A percentile compares a stretch with the other conserved stretches of the same genome.
phyloP scores from a whole-genome alignment of 2,113 vertebrate genomes.

The Deroptyus accipitrinus region DNA sequence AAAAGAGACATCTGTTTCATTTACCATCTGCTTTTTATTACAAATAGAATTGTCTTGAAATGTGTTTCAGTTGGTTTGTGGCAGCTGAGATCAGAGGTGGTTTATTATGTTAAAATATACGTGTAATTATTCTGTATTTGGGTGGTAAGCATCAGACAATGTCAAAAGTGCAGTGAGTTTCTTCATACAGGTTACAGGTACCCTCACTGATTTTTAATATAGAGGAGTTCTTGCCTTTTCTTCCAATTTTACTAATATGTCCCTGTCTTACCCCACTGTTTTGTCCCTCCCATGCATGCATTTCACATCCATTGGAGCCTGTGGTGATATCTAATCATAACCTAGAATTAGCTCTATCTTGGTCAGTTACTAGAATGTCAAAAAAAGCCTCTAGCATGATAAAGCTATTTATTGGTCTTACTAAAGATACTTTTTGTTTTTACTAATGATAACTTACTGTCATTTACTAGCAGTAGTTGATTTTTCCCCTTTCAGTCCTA shows the following conservation, averaged over 20 bases:
- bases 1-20: constrained; percentile 63
- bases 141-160: constrained; percentile 1
- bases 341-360: constrained; percentile 48
- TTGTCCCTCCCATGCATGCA: neutral
- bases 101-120: constrained; percentile 16
- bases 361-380: constrained; percentile 46
- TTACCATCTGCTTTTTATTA: constrained; percentile 61
- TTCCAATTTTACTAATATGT: neutral
- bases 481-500: neutral
- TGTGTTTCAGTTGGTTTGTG: constrained; percentile 18
- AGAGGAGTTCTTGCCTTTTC: neutral
- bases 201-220: constrained; percentile 13
- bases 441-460: constrained; percentile 1
- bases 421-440: constrained; percentile 20
- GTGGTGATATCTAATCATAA: constrained; percentile 36
- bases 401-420: constrained; percentile 4
- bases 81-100: constrained; percentile 23
- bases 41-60: constrained; percentile 50
- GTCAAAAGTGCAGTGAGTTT: constrained; percentile 38
- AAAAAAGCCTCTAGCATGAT: constrained; percentile 39
- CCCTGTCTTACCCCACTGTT: neutral
- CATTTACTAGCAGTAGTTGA: neutral
- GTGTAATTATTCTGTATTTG: constrained; percentile 46
- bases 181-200: neutral
- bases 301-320: neutral